Evolutionary conservation across 2,113 vertebrate genomes (phyloP).

Genomic region (Heteronetta atricapilla): DNA sequence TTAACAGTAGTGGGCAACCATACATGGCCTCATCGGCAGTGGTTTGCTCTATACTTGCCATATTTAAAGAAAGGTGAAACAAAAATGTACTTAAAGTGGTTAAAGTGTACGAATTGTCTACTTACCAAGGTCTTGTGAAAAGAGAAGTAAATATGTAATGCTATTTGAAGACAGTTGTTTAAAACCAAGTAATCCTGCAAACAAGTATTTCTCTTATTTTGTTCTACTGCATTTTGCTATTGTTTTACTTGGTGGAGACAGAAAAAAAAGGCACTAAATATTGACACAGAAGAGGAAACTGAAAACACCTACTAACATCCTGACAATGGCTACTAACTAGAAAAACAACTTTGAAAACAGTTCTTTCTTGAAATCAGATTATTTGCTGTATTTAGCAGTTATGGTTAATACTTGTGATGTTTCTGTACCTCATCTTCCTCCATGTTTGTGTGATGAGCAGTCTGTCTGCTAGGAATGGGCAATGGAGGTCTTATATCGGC

Average conservation of each 20-base stretch:
- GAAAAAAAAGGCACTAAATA: not conserved
- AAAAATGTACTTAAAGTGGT: not conserved
- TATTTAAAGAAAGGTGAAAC: not conserved
- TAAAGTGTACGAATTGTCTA: not conserved
- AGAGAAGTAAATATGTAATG: not conserved
- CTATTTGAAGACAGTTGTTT: not conserved
- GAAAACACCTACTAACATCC: not conserved
- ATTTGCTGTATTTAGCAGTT: not conserved
- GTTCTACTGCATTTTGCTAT: not conserved
- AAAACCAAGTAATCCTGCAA: not conserved
- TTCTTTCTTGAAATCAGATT: not conserved
- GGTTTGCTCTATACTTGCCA: not conserved
- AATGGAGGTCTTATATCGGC: conserved; percentile 65
- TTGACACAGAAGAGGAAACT: conserved; percentile 19
- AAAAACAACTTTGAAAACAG: not conserved
- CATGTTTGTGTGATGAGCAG: not conserved
- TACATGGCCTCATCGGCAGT: not conserved
- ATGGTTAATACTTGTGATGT: not conserved
- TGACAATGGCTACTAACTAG: not conserved
- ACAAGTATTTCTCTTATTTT: not conserved
- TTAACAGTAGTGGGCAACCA: too few species aligned
- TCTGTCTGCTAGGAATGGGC: conserved; percentile 67
- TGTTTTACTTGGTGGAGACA: not conserved
- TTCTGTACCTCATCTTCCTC: conserved; percentile 68
- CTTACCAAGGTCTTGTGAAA: not conserved